Evolutionary conservation across 2,888 invertebrate genomes (phyloP), one percentile per base, ranked within the genome.

Genomic region (Resseliella maxima): DNA sequence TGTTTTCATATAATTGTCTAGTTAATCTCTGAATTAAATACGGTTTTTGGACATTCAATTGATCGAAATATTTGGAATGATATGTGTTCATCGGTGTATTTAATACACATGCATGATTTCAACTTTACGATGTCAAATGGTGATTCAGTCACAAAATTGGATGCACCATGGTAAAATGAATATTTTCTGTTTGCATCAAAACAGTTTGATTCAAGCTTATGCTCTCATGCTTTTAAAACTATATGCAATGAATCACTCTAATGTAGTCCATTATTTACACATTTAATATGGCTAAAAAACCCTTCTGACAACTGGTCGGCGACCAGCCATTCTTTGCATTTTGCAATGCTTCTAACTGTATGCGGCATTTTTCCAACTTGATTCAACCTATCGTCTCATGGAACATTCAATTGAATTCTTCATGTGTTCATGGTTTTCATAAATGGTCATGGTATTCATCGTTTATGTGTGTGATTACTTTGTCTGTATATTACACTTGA

Each of bases 171-270:
- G n/a, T n/a, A n/a, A n/a, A n/a, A n/a, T n/a, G n/a, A n/a, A n/a
- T n/a, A n/a, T n/a, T n/a, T n/a, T n/a, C n/a, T n/a, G n/a, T n/a
- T n/a, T n/a, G n/a, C n/a, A n/a, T n/a, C n/a, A n/a, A n/a, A n/a
- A n/a, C n/a, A n/a, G n/a, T n/a, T n/a, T n/a, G n/a, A n/a, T n/a
- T n/a, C n/a, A 59, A 59, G 5, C 59, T 8, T 24, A 3, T 2
- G 27, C 59, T n/a, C 27, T 24, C 59, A 21, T 2, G 50, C 50
- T 59, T 24, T 59, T 59, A 5, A 59, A 59, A 59, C 24, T n/a
- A 27, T 59, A 59, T 59, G 59, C 59, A 24, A 59, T 59, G 59
- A 59, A 59, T 59, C 59, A 59, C 59, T 6, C 59, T 59, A 59
- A 59, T 59, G 24, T 59, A 27, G 59, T 59, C 59, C 59, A 59